A percentile compares a stretch with the other conserved stretches of the same genome.
phyloP scores from a whole-genome alignment of 2,797 vertebrate genomes.

The Vultur gryphus region DNA sequence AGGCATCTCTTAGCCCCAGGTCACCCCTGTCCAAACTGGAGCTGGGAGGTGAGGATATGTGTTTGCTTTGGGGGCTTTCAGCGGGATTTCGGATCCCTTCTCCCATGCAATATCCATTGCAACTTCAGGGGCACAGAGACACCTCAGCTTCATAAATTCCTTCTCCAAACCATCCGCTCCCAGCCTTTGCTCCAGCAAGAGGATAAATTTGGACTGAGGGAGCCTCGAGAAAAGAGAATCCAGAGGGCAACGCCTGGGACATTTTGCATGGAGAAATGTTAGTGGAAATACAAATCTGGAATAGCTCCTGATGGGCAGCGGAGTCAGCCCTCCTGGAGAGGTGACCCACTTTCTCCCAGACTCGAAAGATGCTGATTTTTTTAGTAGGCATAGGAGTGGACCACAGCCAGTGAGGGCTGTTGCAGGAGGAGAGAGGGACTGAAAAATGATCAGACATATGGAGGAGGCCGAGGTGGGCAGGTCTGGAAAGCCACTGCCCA shows the following conservation, averaged over 20 bases:
- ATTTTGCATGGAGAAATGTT: neutral
- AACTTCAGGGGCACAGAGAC: neutral
- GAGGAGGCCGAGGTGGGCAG: neutral
- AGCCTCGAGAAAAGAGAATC: neutral
- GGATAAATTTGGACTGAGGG: neutral
- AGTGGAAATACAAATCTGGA: neutral
- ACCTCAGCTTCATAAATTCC: neutral
- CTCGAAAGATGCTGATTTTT: neutral
- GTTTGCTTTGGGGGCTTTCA: neutral
- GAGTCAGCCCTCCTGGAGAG: neutral
- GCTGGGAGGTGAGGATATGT: neutral
- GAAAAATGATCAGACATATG: neutral
- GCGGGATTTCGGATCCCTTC: neutral
- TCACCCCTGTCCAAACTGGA: neutral
- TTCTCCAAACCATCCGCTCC: neutral
- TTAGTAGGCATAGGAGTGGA: too few species aligned
- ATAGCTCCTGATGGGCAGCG: neutral
- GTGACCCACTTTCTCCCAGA: neutral
- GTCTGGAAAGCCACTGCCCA: neutral
- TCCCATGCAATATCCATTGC: neutral
- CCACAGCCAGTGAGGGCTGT: neutral
- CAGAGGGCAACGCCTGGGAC: neutral
- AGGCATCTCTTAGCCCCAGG: too few species aligned
- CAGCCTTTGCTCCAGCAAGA: neutral
- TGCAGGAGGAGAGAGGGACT: neutral